phyloP scores from a whole-genome alignment of 2,888 invertebrate species.

The Drosophila subquinaria region DNA sequence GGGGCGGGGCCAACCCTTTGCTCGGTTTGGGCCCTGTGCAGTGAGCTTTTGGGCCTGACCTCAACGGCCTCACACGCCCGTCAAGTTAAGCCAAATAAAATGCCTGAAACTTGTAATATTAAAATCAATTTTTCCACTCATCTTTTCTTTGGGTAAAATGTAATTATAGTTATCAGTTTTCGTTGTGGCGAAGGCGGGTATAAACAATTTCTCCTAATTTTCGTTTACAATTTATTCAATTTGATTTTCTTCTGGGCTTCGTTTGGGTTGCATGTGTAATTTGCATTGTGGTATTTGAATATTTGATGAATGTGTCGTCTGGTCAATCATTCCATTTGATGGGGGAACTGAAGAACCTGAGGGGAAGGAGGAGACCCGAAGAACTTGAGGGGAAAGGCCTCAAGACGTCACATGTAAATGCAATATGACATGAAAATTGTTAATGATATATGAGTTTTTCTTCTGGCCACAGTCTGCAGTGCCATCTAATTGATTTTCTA shows the following conservation, averaged over 20 bases:
- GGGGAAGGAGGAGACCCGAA: conserved; percentile 4
- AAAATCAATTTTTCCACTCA: conserved; percentile 73
- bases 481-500: conserved; percentile 72
- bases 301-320: conserved; percentile 66
- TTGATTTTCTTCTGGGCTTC: conserved; percentile 29
- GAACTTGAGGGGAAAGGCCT: conserved; percentile 10
- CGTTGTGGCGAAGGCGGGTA: conserved; percentile 26
- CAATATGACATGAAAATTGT: conserved; percentile 77
- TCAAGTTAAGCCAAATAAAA: conserved; percentile 46
- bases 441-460: conserved; percentile 74
- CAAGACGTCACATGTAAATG: conserved; percentile 56
- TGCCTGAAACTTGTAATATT: conserved; percentile 45
- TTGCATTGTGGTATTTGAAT: conserved; percentile 70
- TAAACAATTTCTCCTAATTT: conserved; percentile 58
- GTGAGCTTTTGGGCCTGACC: conserved; percentile 38
- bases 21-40: conserved; percentile 8
- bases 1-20: conserved; percentile 25
- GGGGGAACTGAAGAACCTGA: conserved; percentile 4
- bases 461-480: conserved; percentile 31
- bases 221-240: conserved; percentile 41
- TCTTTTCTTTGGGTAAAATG: conserved; percentile 9
- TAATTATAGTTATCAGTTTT: conserved; percentile 46
- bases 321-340: conserved; percentile 26
- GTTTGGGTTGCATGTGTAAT: conserved; percentile 62
- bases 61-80: conserved; percentile 49